Percentiles rank a stretch among this genome's conserved stretches.
Conservation (phyloP, 2,888 invertebrate genomes). For the Mesorhabditis spiculigera region DNA sequence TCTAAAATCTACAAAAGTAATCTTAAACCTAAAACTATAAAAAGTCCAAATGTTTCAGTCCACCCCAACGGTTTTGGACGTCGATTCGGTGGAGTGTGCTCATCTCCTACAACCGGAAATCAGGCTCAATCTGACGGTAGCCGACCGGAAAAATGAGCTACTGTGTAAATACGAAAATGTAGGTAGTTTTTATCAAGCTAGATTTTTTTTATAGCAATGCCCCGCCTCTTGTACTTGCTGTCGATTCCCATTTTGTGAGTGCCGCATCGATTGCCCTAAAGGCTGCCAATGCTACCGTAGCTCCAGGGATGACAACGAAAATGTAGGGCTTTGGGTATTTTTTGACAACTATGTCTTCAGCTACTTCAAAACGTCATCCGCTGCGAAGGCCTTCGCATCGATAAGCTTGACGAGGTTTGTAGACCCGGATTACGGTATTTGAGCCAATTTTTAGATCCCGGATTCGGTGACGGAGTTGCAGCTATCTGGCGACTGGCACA, state of each 20-base stretch:
- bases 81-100: constrained; percentile 21
- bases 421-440: not conserved
- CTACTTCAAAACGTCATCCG: constrained; percentile 1
- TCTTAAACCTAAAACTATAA: too few relatives aligned
- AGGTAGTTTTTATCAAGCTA: too few relatives aligned
- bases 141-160: constrained; percentile 28
- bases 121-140: constrained; percentile 20
- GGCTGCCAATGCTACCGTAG: constrained; percentile 2
- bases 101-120: constrained; percentile 23
- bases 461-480: constrained; percentile 5
- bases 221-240: constrained; percentile 31
- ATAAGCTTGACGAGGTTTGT: not conserved
- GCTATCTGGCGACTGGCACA: not conserved
- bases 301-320: constrained; percentile 4
- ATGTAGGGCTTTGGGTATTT: not conserved
- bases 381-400: not conserved
- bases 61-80: constrained; percentile 19
- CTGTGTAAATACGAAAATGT: constrained; percentile 39
- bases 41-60: not conserved
- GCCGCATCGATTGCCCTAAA: not conserved
- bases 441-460: constrained; percentile 1
- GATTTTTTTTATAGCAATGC: constrained; percentile 33
- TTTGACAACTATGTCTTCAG: not conserved
- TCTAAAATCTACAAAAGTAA: too few relatives aligned
- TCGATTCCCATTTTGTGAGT: not conserved